Evolutionary conservation across 2,888 invertebrate genomes (phyloP), one percentile per base, ranked within the genome.

Genomic region (Neoscelio sp.): DNA sequence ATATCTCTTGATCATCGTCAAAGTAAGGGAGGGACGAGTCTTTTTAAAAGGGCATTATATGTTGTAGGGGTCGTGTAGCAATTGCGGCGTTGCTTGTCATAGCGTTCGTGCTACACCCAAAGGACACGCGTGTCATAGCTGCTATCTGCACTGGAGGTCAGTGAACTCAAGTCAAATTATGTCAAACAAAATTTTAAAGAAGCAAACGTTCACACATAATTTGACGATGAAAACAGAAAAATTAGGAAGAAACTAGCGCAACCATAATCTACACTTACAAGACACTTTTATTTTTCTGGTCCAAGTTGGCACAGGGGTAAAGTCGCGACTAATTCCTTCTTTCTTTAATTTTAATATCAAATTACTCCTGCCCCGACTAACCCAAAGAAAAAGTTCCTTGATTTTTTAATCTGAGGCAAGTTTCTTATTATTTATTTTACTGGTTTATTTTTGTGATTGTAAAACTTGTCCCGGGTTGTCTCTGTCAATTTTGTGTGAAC

Each of bases 111-210:
- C 93, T 87, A 95, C 95, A 83, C 93, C 95, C 85, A 95, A 95
- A 91, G 96, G 95, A 89, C 92, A 93, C 88, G 93, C 96, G 91
- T 97, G 96, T 92, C 94, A 94, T 91, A 95, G 95, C 91, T 97
- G 96, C 92, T 95, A 94, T 92, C 94, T 95, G 90, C 96, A 96
- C 91, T 96, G 95, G 95, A 96, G 95, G 95, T 95, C 94, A 92
- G 92, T 92, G 90, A 85, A 87, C 78, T 83, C 82, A 85, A 84
- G 71, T 78, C 64, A 80, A 81, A 58, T 60, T 67, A 64, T 75
- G 67, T 68, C 44, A 48, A n/a, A n/a, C n/a, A n/a, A n/a, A n/a
- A n/a, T n/a, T n/a, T n/a, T n/a, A n/a, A n/a, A n/a, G 38, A 62
- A 77, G 68, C 73, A 74, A 58, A 83, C 75, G 81, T 83, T 84